Base-by-base conservation (phyloP, 2,113 vertebrate species). In the Solea solea region DNA sequence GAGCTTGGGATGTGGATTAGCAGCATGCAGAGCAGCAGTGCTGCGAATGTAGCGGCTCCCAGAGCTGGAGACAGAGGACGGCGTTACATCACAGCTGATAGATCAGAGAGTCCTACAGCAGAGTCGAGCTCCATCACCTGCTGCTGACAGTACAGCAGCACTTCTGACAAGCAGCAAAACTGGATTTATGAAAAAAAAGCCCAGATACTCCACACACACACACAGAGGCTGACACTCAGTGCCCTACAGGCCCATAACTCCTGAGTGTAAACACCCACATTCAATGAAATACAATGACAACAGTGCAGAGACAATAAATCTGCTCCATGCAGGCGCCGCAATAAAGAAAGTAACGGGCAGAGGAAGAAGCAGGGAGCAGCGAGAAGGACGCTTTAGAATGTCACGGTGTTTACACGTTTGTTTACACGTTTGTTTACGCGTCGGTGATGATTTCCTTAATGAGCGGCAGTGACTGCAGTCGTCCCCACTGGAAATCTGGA, bases 71-170 rank as follows among this genome's bases (percentile, higher is more conserved):
- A 90, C 85, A 81, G 90, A 91, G 82, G 86, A 87, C 86, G 80
- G 84, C 83, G 74, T 85, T 86, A 83, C 86, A 79, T 91, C 89
- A 90, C 90, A 80, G 84, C 82, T 84, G 88, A 86, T 88, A 87
- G 88, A 89, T 89, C 84, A 84, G 81, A 83, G 80, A 78, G 81
- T 71, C 85, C 78, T 78, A 69, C 70, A 80, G 90, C 83, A 62
- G 85, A 85, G 86, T 74, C 83, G 80, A 82, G 80, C 85, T 86
- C 83, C 88, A 91, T 91, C 86, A 88, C 79, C 72, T 42, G 71
- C 74, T 78, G 80, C 88, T 85, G 89, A 85, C 89, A 88, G 80
- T 78, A 34, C 34, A 74, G 80, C 59, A 53, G 79, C 89, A 85
- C 80, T 86, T 85, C 85, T 80, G 84, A 88, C 88, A 83, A 80